Conservation (phyloP, 2,113 vertebrate genomes). For the Brachirus orientalis region DNA sequence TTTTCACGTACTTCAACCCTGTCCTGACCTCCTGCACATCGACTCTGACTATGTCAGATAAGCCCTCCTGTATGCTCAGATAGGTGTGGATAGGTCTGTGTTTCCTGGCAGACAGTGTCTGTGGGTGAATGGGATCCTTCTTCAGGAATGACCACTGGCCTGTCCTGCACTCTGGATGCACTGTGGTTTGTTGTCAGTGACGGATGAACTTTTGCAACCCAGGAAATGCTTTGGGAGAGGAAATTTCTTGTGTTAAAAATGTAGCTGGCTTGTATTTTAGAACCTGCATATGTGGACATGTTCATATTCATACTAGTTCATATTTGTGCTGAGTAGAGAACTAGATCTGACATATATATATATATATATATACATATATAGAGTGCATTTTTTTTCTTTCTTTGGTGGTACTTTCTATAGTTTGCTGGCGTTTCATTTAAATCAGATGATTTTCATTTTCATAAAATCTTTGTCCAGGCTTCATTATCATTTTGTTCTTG, state of each 20-base stretch:
- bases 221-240: conserved; percentile 1
- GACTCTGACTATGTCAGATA: too few relatives aligned
- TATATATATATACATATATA: too few relatives aligned
- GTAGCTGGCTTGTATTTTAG: too few relatives aligned
- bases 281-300: too few relatives aligned
- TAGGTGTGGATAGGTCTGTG: conserved; percentile 27
- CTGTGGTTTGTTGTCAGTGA: conserved; percentile 22
- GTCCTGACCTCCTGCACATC: not conserved
- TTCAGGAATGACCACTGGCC: not conserved
- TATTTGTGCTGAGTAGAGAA: too few relatives aligned
- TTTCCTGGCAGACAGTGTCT: conserved; percentile 33
- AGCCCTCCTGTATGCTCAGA: conserved; percentile 2
- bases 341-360: not conserved
- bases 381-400: too few relatives aligned
- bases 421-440: not conserved
- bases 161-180: not conserved
- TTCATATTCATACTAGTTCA: too few relatives aligned
- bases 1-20: too few relatives aligned
- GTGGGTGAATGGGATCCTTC: conserved; percentile 12
- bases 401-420: not conserved
- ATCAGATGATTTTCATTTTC: too few relatives aligned
- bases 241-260: not conserved
- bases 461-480: too few relatives aligned
- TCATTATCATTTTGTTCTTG: not conserved
- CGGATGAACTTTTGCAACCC: not conserved